These are phyloP conservation scores for Aphelenchoides fujianensis DNA, from an alignment of 1,140 invertebrate genomes.

Conservation along the genomic window DNA sequence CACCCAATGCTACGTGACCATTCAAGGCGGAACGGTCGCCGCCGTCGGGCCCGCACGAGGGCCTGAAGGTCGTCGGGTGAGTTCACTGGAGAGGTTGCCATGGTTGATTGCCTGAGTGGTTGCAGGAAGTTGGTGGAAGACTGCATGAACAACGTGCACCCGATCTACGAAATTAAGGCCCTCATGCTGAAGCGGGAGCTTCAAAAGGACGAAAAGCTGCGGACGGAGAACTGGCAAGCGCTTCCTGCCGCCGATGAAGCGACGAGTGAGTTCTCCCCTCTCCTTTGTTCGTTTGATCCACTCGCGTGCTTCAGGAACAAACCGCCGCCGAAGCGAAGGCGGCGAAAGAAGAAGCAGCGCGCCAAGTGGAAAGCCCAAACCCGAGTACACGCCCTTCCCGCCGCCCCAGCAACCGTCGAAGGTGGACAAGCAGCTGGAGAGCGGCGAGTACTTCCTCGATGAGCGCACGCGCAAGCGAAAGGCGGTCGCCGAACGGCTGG, in stretches of 20 bases:
- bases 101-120: conserved; percentile 24
- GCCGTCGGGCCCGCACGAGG: conserved; percentile 90
- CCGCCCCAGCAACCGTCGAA: conserved; percentile 76
- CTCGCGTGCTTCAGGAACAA: conserved; percentile 54
- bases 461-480: conserved; percentile 57
- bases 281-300: no score
- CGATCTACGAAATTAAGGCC: conserved; percentile 97
- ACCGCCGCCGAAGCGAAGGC: conserved; percentile 72
- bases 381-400: conserved; percentile 94
- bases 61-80: conserved; percentile 75
- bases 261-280: conserved; percentile 19
- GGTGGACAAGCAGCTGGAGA: conserved; percentile 85
- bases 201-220: conserved; percentile 78
- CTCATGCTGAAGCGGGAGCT: conserved; percentile 96
- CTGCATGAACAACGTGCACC: conserved; percentile 98
- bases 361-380: conserved; percentile 72
- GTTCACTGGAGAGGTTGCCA: neutral
- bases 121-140: conserved; percentile 82
- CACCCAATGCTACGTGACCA: conserved; percentile 94
- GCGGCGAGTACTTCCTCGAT: conserved; percentile 92
- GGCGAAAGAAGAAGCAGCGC: conserved; percentile 76
- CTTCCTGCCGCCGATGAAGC: conserved; percentile 91
- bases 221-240: conserved; percentile 93
- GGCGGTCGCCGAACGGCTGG: neutral
- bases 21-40: conserved; percentile 89